These are phyloP conservation scores for Neomonachus schauinslandi DNA, from an alignment of 2,113 vertebrate species.

Conservation along the genomic window DNA sequence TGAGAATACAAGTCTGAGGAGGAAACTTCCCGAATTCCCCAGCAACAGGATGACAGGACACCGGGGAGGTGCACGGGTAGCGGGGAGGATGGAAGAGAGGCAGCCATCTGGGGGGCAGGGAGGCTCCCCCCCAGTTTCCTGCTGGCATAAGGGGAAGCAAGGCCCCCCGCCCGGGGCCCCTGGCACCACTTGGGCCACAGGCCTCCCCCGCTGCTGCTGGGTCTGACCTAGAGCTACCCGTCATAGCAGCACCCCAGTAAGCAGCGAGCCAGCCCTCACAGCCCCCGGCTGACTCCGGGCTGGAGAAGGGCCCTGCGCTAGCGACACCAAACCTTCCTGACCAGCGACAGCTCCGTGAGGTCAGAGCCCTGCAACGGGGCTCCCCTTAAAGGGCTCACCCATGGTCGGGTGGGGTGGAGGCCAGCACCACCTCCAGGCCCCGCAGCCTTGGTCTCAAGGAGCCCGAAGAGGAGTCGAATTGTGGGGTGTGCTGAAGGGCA, in stretches of 20 bases:
- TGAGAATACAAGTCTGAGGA: neutral
- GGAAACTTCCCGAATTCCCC: neutral
- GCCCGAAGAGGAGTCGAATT: neutral
- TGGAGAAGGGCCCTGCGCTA: neutral
- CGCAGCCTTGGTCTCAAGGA: neutral
- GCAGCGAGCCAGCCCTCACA: fast-evolving
- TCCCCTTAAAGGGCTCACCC: neutral
- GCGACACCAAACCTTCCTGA: neutral
- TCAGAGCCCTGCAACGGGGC: neutral
- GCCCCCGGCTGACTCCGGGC: neutral
- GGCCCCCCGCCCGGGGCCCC: neutral
- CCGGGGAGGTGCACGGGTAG: neutral
- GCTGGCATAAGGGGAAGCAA: neutral
- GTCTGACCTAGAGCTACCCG: neutral
- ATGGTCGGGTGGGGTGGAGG: neutral
- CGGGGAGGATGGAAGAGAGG: neutral
- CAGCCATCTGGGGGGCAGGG: neutral
- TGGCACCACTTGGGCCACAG: neutral
- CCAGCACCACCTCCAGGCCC: neutral
- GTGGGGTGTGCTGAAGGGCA: neutral
- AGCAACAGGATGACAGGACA: neutral
- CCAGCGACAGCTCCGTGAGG: neutral
- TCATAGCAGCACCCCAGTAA: neutral
- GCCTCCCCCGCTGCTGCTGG: fast-evolving
- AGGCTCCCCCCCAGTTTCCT: neutral